phyloP scores from a whole-genome alignment of 2,797 vertebrate species.

The Garrulus glandarius region DNA sequence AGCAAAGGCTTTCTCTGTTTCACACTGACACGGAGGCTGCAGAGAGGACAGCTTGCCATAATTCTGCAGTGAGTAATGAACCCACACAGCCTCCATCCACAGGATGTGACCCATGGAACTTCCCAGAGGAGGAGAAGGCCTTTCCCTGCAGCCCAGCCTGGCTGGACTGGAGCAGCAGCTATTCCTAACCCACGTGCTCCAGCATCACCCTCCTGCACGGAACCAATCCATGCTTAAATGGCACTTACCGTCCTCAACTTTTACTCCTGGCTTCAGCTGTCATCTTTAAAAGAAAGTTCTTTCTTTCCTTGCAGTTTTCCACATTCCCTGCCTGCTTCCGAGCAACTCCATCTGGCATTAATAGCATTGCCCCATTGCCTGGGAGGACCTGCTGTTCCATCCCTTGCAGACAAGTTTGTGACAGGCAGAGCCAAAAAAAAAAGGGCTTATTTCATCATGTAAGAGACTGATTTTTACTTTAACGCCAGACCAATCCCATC shows the following conservation, averaged over 20 bases:
- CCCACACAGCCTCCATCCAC: neutral
- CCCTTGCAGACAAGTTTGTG: neutral
- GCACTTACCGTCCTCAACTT: neutral
- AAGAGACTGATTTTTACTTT: neutral
- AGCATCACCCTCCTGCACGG: neutral
- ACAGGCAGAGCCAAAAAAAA: neutral
- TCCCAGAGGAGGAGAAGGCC: neutral
- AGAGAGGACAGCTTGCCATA: neutral
- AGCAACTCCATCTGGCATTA: neutral
- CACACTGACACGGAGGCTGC: neutral
- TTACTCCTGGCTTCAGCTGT: neutral
- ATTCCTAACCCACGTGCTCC: neutral
- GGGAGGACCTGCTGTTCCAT: neutral
- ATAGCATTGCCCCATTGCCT: neutral
- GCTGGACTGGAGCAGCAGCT: neutral
- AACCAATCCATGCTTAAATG: neutral
- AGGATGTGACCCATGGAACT: neutral
- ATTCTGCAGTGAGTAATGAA: neutral
- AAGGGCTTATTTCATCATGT: neutral
- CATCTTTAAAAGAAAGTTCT: neutral
- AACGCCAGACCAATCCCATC: neutral
- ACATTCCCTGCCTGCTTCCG: neutral
- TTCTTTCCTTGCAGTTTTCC: neutral
- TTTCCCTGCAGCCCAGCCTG: neutral
- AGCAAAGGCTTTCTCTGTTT: neutral